Conservation (phyloP, 1,140 invertebrate species). For the Stegodyphus mimosarum region DNA sequence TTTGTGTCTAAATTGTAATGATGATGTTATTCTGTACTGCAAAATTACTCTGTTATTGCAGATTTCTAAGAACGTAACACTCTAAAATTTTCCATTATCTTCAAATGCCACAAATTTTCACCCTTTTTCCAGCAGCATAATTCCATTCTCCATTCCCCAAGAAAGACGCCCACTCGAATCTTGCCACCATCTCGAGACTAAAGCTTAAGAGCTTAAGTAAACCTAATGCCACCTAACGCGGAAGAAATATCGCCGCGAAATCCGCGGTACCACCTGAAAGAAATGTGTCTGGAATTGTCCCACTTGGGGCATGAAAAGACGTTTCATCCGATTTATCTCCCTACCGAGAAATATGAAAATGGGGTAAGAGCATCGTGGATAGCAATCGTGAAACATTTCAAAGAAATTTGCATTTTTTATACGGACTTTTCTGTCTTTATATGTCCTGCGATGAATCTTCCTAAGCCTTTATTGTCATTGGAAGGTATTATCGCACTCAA, state of each 20-base stretch:
- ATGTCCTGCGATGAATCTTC: slow-evolving; percentile 20
- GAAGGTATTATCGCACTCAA: background rate
- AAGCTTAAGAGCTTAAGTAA: background rate
- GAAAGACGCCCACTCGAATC: background rate
- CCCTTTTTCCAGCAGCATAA: no score
- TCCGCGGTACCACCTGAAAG: slow-evolving; percentile 3
- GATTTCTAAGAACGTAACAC: no score
- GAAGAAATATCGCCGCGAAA: slow-evolving; percentile 24
- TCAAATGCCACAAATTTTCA: no score
- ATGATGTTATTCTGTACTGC: no score
- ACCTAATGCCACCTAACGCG: slow-evolving; percentile 5
- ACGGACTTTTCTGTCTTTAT: slow-evolving; percentile 1
- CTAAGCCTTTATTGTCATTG: slow-evolving; percentile 19
- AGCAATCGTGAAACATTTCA: slow-evolving; percentile 39
- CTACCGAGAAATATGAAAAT: slow-evolving; percentile 21
- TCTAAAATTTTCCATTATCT: no score
- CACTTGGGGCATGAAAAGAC: slow-evolving; percentile 5
- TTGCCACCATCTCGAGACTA: background rate
- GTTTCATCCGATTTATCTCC: slow-evolving; percentile 38
- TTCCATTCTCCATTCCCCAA: no score
- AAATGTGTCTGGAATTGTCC: slow-evolving; percentile 18
- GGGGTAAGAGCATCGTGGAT: background rate
- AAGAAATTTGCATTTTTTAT: slow-evolving; percentile 34
- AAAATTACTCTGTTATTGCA: no score
- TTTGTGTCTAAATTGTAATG: no score